These are phyloP conservation scores for Engraulis encrasicolus DNA, from an alignment of 2,113 vertebrate species.

Conservation along the genomic window DNA sequence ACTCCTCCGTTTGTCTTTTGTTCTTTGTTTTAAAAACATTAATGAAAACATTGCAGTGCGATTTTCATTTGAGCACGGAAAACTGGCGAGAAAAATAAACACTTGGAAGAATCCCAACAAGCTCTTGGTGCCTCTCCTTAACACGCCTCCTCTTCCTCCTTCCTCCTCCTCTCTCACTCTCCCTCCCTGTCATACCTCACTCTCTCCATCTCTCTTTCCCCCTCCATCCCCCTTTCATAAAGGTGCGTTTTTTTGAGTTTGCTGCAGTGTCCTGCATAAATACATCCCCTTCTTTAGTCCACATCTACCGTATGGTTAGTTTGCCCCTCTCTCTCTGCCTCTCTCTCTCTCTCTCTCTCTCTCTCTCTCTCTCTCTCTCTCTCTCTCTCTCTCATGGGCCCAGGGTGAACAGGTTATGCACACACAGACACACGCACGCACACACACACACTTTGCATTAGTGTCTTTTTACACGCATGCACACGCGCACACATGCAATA, in stretches of 20 bases:
- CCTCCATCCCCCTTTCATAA: neutral
- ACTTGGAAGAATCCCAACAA: slow-evolving; percentile 12
- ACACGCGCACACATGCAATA: neutral
- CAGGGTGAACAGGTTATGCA: slow-evolving; percentile 52
- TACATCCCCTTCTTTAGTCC: too few relatives aligned
- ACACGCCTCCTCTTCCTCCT: neutral
- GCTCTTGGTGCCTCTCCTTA: slow-evolving; percentile 16
- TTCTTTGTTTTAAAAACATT: neutral
- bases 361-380: too few relatives aligned
- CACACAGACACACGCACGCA: too few relatives aligned
- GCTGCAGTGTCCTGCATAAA: neutral
- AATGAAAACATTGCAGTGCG: neutral
- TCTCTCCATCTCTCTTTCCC: neutral
- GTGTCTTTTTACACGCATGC: neutral
- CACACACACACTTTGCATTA: too few relatives aligned
- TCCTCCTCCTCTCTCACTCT: neutral
- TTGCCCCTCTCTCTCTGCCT: neutral
- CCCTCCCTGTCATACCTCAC: neutral
- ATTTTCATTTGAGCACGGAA: slow-evolving; percentile 23
- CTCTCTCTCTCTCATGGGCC: neutral
- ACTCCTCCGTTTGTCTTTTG: neutral
- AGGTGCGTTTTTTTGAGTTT: neutral
- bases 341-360: neutral
- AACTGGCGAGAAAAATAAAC: slow-evolving; percentile 21
- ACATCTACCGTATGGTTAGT: too few relatives aligned